A percentile compares a stretch with the other conserved stretches of the same genome.
These are phyloP conservation scores for Apostichopus parvimensis DNA, from an alignment of 35 echinoderm and acorn worm genomes.

Conservation along the genomic window DNA sequence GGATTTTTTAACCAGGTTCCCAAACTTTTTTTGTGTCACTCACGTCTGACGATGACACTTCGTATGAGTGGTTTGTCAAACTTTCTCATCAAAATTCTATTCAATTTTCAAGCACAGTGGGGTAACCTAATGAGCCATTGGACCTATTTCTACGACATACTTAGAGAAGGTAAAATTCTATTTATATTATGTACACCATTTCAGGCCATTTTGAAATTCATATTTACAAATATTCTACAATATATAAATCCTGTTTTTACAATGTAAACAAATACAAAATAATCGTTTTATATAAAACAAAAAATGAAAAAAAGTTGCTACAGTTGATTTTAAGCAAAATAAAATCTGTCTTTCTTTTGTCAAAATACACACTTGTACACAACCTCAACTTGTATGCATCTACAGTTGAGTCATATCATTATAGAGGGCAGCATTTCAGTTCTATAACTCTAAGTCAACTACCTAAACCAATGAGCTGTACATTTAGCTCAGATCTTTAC, in stretches of 20 bases:
- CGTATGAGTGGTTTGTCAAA: too few species aligned
- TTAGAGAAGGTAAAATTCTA: background rate
- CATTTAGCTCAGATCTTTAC: too few species aligned
- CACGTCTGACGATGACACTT: too few species aligned
- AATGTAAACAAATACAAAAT: constrained; percentile 24
- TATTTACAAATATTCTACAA: constrained; percentile 11
- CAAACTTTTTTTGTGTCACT: too few species aligned
- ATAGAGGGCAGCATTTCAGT: background rate
- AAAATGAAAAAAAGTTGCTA: background rate
- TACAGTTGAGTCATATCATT: background rate
- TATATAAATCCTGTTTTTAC: constrained; percentile 9
- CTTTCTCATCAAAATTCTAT: too few species aligned
- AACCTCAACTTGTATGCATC: background rate
- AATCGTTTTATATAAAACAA: background rate
- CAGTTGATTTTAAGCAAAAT: constrained; percentile 15
- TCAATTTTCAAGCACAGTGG: too few species aligned
- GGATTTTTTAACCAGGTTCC: too few species aligned
- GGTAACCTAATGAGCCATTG: too few species aligned
- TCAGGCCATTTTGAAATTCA: background rate
- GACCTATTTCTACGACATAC: background rate
- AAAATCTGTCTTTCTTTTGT: background rate
- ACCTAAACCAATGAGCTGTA: background rate
- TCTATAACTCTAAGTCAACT: background rate
- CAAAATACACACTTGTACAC: background rate
- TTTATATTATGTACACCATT: constrained; percentile 1